A percentile compares a stretch with the other conserved stretches of the same genome.
Evolutionary conservation across 92 coral and sea anemone genomes (phyloP).

Genomic region (Umimayanthus kanabou): DNA sequence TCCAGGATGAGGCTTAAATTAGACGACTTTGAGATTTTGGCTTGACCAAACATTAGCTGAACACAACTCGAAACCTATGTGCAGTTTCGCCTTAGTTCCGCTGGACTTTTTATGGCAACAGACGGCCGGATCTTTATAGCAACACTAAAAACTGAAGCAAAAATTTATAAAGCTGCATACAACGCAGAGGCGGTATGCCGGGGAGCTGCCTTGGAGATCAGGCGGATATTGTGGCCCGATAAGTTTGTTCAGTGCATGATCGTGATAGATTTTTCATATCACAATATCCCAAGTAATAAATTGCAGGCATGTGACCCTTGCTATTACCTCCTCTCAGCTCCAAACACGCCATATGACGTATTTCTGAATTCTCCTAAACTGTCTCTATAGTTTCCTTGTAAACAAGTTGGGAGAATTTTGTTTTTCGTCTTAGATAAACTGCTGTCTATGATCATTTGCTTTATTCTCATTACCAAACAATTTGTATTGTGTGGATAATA

Average conservation of each 20-base stretch:
- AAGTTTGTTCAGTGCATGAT: background rate
- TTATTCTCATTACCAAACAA: no score
- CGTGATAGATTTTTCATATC: background rate
- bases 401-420: no score
- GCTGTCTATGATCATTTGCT: no score
- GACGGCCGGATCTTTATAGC: background rate
- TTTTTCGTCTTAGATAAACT: no score
- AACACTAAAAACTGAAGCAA: background rate
- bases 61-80: background rate
- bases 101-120: background rate
- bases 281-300: background rate
- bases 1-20: slow-evolving; percentile 51
- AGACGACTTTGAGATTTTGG: background rate
- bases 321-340: no score
- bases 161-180: background rate
- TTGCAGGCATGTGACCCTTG: background rate
- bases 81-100: background rate
- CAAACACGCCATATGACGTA: no score
- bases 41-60: background rate
- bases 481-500: no score
- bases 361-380: no score
- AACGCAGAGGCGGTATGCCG: no score
- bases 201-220: background rate
- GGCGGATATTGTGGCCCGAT: background rate
- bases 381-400: no score